These are phyloP conservation scores for Whitmania pigra DNA, from an alignment of 1,140 invertebrate species.

Conservation along the genomic window DNA sequence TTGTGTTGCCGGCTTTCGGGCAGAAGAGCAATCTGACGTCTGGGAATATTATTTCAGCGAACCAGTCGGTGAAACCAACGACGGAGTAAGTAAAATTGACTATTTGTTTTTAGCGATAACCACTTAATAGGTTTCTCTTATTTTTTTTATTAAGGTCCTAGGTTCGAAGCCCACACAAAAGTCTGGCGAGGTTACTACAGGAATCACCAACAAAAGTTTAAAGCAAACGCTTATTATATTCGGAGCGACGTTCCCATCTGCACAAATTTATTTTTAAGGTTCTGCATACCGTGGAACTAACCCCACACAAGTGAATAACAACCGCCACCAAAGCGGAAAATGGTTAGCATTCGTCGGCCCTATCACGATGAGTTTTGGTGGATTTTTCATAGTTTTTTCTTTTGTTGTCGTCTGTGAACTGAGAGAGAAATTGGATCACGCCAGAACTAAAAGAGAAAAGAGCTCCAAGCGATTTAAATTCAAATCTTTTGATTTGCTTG, in stretches of 20 bases:
- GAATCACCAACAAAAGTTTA: no score
- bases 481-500: no score
- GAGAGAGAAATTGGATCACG: not conserved
- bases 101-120: not conserved
- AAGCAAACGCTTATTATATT: no score
- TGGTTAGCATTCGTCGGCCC: constrained; percentile 3
- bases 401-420: constrained; percentile 8
- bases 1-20: not conserved
- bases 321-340: not conserved
- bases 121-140: not conserved
- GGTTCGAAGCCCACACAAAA: no score
- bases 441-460: not conserved
- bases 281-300: not conserved
- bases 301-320: not conserved
- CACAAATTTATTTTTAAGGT: no score
- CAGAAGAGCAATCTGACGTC: not conserved
- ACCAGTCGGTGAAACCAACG: not conserved
- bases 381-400: constrained; percentile 1
- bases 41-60: not conserved
- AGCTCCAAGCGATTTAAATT: no score
- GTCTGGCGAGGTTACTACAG: no score
- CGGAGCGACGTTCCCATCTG: no score
- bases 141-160: no score
- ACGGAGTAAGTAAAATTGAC: not conserved
- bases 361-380: not conserved